Evolutionary conservation across 2,888 invertebrate genomes (phyloP).

Genomic region (Orthosia incerta): DNA sequence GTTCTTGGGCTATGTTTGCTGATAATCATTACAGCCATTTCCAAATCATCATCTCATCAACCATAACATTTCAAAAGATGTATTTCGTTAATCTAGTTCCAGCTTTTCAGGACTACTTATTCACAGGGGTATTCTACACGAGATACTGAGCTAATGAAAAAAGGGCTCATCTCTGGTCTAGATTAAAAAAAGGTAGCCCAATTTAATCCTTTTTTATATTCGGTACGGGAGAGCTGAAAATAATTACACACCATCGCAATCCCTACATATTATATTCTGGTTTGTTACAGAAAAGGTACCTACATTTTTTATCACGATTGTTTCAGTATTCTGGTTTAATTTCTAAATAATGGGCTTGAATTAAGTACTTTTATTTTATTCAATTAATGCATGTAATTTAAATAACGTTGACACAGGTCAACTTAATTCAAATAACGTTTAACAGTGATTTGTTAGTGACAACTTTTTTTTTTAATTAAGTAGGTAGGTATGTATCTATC

Average conservation of each 20-base stretch:
- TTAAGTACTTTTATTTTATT: background rate
- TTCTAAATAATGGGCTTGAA: constrained; percentile 4
- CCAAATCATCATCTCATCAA: no score
- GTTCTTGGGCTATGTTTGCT: no score
- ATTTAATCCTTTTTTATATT: constrained; percentile 63
- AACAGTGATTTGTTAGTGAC: background rate
- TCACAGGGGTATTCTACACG: background rate
- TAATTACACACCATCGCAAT: constrained; percentile 60
- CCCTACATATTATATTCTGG: constrained; percentile 40
- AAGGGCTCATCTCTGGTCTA: constrained; percentile 5
- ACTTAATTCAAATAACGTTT: background rate
- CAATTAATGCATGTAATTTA: no score
- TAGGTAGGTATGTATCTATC: no score
- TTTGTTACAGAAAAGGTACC: background rate
- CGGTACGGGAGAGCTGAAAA: constrained; percentile 62
- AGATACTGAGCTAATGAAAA: background rate
- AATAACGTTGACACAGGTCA: no score
- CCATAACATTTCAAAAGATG: no score
- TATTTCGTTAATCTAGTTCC: no score
- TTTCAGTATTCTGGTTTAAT: constrained; percentile 12
- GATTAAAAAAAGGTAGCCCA: constrained; percentile 49
- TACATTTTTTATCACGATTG: constrained; percentile 37
- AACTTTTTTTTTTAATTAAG: no score
- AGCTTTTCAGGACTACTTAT: constrained; percentile 61
- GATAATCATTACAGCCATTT: no score